Evolutionary conservation across 2,113 vertebrate species (phyloP).

Genomic region (Oryzias woworae): DNA sequence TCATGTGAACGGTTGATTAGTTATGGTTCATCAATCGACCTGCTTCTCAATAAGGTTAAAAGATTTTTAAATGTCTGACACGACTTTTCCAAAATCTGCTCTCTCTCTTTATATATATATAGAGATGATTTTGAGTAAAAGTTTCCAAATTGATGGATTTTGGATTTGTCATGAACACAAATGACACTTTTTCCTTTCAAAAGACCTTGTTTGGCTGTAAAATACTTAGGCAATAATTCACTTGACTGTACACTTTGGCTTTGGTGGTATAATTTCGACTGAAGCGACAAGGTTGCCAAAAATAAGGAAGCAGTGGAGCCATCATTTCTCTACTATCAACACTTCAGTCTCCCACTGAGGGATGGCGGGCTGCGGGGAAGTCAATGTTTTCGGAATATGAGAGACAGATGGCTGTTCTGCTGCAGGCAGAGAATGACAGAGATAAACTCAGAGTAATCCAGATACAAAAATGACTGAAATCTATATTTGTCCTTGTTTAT

Average conservation of each 20-base stretch:
- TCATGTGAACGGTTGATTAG: too few relatives aligned
- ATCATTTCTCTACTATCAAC: constrained; percentile 48
- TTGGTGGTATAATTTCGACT: constrained; percentile 28
- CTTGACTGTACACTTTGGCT: constrained; percentile 8
- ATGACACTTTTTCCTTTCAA: constrained; percentile 1
- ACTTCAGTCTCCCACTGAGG: constrained; percentile 43
- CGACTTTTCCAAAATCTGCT: too few relatives aligned
- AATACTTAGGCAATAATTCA: constrained; percentile 24
- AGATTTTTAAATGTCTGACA: too few relatives aligned
- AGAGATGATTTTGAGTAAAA: too few relatives aligned
- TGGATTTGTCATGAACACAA: not conserved
- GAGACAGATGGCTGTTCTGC: constrained; percentile 46
- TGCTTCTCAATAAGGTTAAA: too few relatives aligned
- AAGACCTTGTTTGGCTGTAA: not conserved
- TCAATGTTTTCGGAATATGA: constrained; percentile 36
- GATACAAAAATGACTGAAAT: constrained; percentile 1
- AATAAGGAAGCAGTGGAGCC: constrained; percentile 34
- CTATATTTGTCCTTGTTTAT: constrained; percentile 1
- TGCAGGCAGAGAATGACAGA: constrained; percentile 14
- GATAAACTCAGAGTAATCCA: constrained; percentile 20
- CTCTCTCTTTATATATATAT: too few relatives aligned
- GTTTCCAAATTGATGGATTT: not conserved
- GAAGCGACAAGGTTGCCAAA: constrained; percentile 31
- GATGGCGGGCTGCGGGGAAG: constrained; percentile 37
- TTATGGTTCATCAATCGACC: too few relatives aligned